A percentile compares a stretch with the other conserved stretches of the same genome.
Evolutionary conservation across 2,797 vertebrate genomes (phyloP).

Genomic region (Semaprochilodus insignis): DNA sequence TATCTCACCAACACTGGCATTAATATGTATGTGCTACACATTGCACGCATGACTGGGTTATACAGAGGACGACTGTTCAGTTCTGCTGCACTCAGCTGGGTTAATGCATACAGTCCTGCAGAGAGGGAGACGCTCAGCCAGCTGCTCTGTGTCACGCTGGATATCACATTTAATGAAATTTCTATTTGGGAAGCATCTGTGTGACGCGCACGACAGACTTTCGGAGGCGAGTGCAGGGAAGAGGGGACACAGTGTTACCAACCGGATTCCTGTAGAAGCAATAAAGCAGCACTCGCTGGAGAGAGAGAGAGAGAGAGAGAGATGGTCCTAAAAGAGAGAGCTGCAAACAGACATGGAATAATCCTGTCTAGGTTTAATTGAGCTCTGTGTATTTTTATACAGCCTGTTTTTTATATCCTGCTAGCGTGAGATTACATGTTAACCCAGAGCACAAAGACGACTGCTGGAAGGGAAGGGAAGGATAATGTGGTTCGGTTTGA

Average conservation of each 20-base stretch:
- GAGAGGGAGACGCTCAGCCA: conserved; percentile 15
- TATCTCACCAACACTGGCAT: neutral
- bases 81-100: neutral
- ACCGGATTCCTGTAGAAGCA: conserved; percentile 28
- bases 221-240: conserved; percentile 27
- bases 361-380: conserved; percentile 9
- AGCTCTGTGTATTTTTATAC: conserved; percentile 2
- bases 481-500: neutral
- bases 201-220: conserved; percentile 50
- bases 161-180: conserved; percentile 59
- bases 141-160: conserved; percentile 49
- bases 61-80: neutral
- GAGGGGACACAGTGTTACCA: conserved; percentile 37
- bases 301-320: neutral
- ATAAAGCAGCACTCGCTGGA: neutral
- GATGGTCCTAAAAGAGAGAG: neutral
- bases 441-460: neutral
- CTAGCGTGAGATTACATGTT: neutral
- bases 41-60: neutral
- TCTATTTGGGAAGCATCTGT: conserved; percentile 57
- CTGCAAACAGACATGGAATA: neutral
- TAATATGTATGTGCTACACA: neutral
- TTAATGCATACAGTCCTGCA: conserved; percentile 4
- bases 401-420: neutral
- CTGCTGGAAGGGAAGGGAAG: neutral